Percentiles rank a stretch among this genome's conserved stretches.
Evolutionary conservation across 2,888 invertebrate genomes (phyloP).

Genomic region (Oasisia sp.): DNA sequence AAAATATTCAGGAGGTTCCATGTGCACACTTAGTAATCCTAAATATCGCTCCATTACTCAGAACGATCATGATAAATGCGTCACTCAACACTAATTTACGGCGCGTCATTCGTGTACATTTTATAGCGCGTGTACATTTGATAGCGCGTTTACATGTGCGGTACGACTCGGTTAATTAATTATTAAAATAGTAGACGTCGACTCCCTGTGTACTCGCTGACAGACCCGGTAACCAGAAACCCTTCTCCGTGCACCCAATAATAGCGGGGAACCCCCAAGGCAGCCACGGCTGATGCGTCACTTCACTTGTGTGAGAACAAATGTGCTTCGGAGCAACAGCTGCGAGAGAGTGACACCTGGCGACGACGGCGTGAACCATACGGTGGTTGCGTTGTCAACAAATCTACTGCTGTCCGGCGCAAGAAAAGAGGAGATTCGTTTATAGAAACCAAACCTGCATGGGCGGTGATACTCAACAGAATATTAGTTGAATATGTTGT

Average conservation of each 20-base stretch:
- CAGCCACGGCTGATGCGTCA: neutral
- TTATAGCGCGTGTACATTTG: neutral
- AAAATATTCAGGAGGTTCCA: neutral
- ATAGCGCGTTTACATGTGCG: neutral
- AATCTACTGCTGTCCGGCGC: neutral
- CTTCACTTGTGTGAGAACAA: slow-evolving; percentile 6
- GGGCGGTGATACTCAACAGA: too few species aligned
- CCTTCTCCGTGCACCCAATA: slow-evolving; percentile 17
- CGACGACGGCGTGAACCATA: neutral
- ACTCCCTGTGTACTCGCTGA: neutral
- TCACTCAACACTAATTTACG: neutral
- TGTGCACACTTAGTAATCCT: neutral
- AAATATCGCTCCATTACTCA: neutral
- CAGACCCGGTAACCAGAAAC: neutral
- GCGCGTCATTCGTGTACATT: neutral
- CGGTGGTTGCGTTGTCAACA: neutral
- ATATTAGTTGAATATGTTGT: too few species aligned
- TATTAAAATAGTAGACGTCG: neutral
- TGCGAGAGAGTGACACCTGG: neutral
- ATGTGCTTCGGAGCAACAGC: neutral
- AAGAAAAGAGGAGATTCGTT: neutral
- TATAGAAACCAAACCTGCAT: neutral
- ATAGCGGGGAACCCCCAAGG: neutral
- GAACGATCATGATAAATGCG: neutral
- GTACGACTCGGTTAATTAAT: neutral